Base-by-base conservation (phyloP, 2,888 invertebrate species). In the Resseliella maxima region DNA sequence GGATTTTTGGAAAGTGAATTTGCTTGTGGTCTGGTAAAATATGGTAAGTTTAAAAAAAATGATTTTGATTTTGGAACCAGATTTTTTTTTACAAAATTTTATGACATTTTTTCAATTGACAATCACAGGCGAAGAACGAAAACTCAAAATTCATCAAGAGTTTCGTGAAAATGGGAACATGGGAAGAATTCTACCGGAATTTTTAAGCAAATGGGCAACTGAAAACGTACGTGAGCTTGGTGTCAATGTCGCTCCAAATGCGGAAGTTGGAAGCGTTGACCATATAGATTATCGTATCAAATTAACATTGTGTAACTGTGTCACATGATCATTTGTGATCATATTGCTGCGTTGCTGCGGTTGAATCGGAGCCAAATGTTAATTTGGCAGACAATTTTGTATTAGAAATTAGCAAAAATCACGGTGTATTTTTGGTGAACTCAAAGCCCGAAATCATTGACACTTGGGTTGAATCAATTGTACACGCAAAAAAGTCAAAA, bases 1-100 rank as follows among this genome's bases (percentile, higher is more conserved):
- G 98, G 99, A 81, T 96, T 98, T 90, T 93, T 98, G 86, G 99
- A 98, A 50, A 95, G 96, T 89, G 99, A 99, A 92, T 92, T 99
- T 87, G 96, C 98, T 21, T 97, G 97, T 90, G 95, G 98, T 31
- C 92, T 99, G 87, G 95, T 94, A 0, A 92, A 93, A 88, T 94
- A 93, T 92, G 92, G 95, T 92, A 91, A 88, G 90, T 89, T 87
- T n/a, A n/a, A n/a, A n/a, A n/a, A n/a, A n/a, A n/a, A n/a, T n/a
- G n/a, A n/a, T n/a, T 45, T 86, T n/a, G n/a, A n/a, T 54, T 85
- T 38, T 86, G n/a, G 27, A 38, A 12, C 0, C 21, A 3, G 21
- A 38, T 12, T 2, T 15, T 50, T 15, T 21, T 21, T 50, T 3
- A 15, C 31, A 27, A 31, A 12, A 59, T 59, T 59, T 5, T 31